Evolutionary conservation across 2,113 vertebrate species (phyloP).

Genomic region (human (Homo sapiens)): GRCh38 chrX:68369501-68370000

Average conservation of each 20-base stretch:
- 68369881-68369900: background rate
- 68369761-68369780: background rate
- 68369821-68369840: background rate
- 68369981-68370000: background rate
- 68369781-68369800: background rate
- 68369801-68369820: background rate
- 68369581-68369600: background rate
- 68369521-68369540: background rate
- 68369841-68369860: background rate
- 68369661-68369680: background rate
- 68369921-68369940: background rate
- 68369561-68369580: background rate
- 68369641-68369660: background rate
- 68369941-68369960: background rate
- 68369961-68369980: background rate
- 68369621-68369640: background rate
- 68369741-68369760: background rate
- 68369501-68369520: background rate
- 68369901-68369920: background rate
- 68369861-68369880: background rate
- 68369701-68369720: background rate
- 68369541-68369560: background rate
- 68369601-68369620: background rate
- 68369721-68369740: background rate
- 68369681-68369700: background rate